Evolutionary conservation across 2,888 invertebrate species (phyloP), one percentile per base, ranked within the genome.

Genomic region (Toxonevra muliebris): DNA sequence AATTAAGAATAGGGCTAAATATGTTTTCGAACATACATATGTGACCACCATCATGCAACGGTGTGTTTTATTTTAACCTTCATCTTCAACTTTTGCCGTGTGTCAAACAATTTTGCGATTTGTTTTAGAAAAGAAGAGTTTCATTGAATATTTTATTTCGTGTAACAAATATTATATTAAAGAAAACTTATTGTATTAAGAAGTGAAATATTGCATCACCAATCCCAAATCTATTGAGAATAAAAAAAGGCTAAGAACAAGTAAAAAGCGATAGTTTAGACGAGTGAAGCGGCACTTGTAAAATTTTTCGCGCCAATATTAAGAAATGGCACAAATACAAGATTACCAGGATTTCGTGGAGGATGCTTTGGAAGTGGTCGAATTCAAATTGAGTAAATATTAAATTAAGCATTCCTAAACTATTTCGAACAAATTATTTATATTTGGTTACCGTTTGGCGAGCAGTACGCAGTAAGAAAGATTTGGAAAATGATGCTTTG

Each of bases 401-500:
- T 17, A 2, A 12, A 57, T 17, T 42, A 9, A 11, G 8, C 10
- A 17, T 17, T 10, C 42, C 7, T 11, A 15, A 9, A 11, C 12
- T 17, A 17, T 17, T 10, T 42, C 2, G 4, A 43, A 9, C 1
- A 15, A 10, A 17, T 58, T 10, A 54, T 19, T 19, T 19, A 43
- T 48, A 1, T 15, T 48, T 8, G 48, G 10, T 7, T 1, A 45
- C 7, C 1, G 10, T 12, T 19, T n/a, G 10, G 17, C n/a, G 13
- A 13, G 19, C 79, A 89, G 90, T 93, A 61, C 88, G 92, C 62
- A 85, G 86, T 69, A 84, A 86, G 20, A 84, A 88, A 48, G 93
- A 94, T 82, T 82, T 94, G 45, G 88, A 90, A 70, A 88, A 92
- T 83, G 89, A 90, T 43, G 86, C 87, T 1, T 83, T 86, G 10